A percentile compares a stretch with the other conserved stretches of the same genome.
These are phyloP conservation scores for Microchrysa polita DNA, from an alignment of 2,888 invertebrate species.

Conservation along the genomic window DNA sequence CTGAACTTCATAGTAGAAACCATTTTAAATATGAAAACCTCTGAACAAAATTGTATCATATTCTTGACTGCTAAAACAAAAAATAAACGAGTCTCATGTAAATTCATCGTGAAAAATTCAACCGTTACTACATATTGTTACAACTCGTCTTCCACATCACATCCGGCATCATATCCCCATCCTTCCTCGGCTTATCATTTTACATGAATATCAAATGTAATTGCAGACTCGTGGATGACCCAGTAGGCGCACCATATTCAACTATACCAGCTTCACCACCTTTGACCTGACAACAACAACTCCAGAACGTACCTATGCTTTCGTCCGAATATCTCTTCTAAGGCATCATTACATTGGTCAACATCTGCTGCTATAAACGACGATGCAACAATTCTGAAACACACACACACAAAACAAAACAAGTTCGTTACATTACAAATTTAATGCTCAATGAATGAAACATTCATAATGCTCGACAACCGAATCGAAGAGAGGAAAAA, in stretches of 20 bases:
- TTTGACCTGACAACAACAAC: no score
- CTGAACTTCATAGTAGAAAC: no score
- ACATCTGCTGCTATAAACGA: conserved; percentile 70
- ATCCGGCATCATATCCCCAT: neutral
- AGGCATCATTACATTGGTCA: conserved; percentile 77
- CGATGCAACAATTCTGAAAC: conserved; percentile 69
- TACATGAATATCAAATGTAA: conserved; percentile 12
- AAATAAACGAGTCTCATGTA: no score
- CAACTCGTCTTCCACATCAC: no score
- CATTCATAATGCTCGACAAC: conserved; percentile 8
- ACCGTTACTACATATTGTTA: no score
- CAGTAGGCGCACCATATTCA: no score
- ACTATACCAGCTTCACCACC: no score
- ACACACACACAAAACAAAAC: conserved; percentile 6
- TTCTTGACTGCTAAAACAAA: no score
- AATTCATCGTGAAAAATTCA: no score
- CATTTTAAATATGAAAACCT: no score
- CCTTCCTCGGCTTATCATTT: neutral
- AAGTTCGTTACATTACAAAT: conserved; percentile 24
- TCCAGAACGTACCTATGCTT: conserved; percentile 65
- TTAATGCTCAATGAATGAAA: conserved; percentile 26
- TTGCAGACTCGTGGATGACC: conserved; percentile 24
- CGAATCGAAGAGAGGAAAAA: conserved; percentile 16
- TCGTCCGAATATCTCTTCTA: conserved; percentile 75
- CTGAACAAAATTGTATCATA: no score